phyloP scores from a whole-genome alignment of 1,140 invertebrate species.

The Drosophila repleta region DNA sequence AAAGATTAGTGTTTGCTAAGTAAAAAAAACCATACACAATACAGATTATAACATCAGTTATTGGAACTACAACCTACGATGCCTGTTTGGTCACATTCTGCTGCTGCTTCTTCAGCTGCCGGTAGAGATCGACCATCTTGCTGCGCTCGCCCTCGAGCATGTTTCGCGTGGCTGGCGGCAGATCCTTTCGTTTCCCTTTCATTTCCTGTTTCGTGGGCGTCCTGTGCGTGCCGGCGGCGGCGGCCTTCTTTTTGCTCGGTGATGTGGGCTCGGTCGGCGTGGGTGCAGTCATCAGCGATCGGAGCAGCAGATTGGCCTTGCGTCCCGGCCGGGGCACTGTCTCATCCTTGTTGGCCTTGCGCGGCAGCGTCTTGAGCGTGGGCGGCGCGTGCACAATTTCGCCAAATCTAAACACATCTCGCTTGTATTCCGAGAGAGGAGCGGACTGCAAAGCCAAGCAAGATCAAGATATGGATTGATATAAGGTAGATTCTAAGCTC shows the following conservation, averaged over 20 bases:
- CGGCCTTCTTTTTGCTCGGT: conserved; percentile 27
- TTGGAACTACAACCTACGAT: not conserved
- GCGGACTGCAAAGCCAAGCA: conserved; percentile 9
- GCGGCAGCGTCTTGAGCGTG: conserved; percentile 84
- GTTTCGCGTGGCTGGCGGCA: conserved; percentile 85
- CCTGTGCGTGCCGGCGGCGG: not conserved
- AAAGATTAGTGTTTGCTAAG: conserved; percentile 31
- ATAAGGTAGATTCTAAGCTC: no score
- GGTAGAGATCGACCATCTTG: conserved; percentile 86
- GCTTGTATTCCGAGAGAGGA: conserved; percentile 59
- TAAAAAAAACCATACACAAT: conserved; percentile 14
- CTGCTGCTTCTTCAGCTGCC: conserved; percentile 84
- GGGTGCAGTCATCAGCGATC: conserved; percentile 60
- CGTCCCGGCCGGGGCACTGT: conserved; percentile 84
- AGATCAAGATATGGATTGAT: not conserved
- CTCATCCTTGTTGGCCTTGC: conserved; percentile 80
- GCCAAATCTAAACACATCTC: conserved; percentile 87
- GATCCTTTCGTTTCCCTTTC: conserved; percentile 86
- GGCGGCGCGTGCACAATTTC: conserved; percentile 88
- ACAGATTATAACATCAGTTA: conserved; percentile 41
- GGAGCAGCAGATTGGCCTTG: conserved; percentile 85
- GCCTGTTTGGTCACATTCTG: not conserved
- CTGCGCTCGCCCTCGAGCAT: conserved; percentile 86
- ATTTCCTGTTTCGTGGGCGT: conserved; percentile 77
- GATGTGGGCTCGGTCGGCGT: not conserved